These are phyloP conservation scores for Brachypteracias leptosomus DNA, from an alignment of 2,113 vertebrate species.

Conservation along the genomic window DNA sequence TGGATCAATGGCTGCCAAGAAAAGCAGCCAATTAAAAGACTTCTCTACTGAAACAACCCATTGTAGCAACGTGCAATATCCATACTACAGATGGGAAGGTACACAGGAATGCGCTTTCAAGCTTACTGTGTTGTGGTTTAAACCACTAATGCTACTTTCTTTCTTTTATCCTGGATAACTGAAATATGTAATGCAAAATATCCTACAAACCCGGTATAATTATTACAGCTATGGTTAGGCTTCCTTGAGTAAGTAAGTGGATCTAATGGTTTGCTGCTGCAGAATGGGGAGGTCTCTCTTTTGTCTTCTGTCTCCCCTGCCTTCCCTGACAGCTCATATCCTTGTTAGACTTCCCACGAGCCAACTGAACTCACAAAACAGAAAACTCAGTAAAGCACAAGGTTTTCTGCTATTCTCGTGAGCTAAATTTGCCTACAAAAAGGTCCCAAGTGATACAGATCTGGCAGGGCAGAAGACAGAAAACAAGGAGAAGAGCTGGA, in stretches of 20 bases:
- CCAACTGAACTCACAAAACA: background rate
- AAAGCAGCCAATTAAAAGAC: background rate
- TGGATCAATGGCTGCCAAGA: background rate
- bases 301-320: background rate
- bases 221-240: background rate
- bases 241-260: background rate
- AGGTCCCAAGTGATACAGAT: background rate
- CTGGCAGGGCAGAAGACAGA: background rate
- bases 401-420: background rate
- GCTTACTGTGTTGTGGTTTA: background rate
- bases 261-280: background rate
- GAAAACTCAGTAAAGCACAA: background rate
- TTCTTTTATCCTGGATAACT: background rate
- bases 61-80: fast-evolving
- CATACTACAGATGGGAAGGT: background rate
- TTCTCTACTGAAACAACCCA: background rate
- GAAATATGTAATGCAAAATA: background rate
- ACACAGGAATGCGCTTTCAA: fast-evolving
- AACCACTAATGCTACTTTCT: background rate
- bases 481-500: background rate
- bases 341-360: background rate
- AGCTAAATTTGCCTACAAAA: background rate
- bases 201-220: background rate
- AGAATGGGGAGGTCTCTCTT: background rate
- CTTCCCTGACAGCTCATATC: background rate